phyloP scores from a whole-genome alignment of 2,888 invertebrate species.

The Tetrapedia diversipes region DNA sequence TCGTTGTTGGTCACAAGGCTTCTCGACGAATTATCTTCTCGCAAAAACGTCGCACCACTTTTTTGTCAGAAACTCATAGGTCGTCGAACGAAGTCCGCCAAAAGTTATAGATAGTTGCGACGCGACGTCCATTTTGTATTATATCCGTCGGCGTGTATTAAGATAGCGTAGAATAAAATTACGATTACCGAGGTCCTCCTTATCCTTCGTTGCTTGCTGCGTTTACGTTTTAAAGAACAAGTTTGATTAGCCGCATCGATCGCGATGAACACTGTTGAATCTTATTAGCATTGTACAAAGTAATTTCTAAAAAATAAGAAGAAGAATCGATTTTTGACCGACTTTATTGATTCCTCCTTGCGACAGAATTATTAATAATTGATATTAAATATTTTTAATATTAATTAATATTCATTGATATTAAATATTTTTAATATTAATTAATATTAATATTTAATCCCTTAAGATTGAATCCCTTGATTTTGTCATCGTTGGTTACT shows the following conservation, averaged over 20 bases:
- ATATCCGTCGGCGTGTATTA: slow-evolving; percentile 21
- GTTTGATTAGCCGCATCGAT: background rate
- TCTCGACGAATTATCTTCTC: slow-evolving; percentile 10
- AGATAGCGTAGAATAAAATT: slow-evolving; percentile 20
- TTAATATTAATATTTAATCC: too few relatives aligned
- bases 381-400: background rate
- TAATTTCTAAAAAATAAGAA: background rate
- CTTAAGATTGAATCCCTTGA: too few relatives aligned
- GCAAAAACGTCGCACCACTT: background rate
- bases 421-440: too few relatives aligned
- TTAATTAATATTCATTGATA: background rate
- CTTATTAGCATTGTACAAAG: background rate
- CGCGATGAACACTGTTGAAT: background rate
- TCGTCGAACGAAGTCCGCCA: background rate
- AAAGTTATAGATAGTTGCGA: background rate
- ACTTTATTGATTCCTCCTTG: background rate
- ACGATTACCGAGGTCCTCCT: background rate
- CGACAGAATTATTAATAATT: too few relatives aligned
- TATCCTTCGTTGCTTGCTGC: background rate
- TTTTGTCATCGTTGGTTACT: too few relatives aligned
- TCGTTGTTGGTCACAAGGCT: background rate
- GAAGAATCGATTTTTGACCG: background rate
- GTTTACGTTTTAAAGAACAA: background rate
- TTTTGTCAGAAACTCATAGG: background rate
- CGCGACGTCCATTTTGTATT: slow-evolving; percentile 7